Evolutionary conservation across 2,888 invertebrate species (phyloP).

Genomic region (Octodonta nipae): DNA sequence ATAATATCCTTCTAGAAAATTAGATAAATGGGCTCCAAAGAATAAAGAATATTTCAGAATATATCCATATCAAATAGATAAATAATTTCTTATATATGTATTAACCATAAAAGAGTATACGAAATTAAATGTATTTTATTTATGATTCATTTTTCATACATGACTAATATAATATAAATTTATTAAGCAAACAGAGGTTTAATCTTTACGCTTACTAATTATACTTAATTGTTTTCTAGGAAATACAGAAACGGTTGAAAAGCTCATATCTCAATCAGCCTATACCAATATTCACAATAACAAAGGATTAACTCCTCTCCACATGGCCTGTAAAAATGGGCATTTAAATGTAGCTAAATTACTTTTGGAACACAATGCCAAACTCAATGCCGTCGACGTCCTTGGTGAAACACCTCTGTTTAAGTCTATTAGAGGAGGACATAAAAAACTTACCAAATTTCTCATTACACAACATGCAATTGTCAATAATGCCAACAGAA

Average conservation of each 20-base stretch:
- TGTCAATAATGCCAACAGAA: constrained; percentile 12
- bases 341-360: constrained; percentile 12
- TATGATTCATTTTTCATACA: too few species aligned
- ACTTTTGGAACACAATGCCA: constrained; percentile 15
- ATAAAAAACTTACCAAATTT: constrained; percentile 12
- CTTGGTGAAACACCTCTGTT: constrained; percentile 16
- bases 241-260: constrained; percentile 12
- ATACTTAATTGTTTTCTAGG: constrained; percentile 16
- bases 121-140: too few species aligned
- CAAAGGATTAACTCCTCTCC: constrained; percentile 16
- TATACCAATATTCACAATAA: constrained; percentile 15
- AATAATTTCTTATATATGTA: too few species aligned
- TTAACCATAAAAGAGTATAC: too few species aligned
- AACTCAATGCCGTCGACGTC: constrained; percentile 14
- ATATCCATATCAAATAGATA: too few species aligned
- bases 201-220: too few species aligned
- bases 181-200: too few species aligned
- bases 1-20: too few species aligned
- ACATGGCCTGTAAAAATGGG: constrained; percentile 16
- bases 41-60: too few species aligned
- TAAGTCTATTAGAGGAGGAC: constrained; percentile 12
- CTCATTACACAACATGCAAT: constrained; percentile 14
- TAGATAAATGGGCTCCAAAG: too few species aligned
- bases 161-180: too few species aligned
- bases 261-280: constrained; percentile 14